Conservation (phyloP, 2,797 vertebrate genomes). For the Linurgus olivaceus region DNA sequence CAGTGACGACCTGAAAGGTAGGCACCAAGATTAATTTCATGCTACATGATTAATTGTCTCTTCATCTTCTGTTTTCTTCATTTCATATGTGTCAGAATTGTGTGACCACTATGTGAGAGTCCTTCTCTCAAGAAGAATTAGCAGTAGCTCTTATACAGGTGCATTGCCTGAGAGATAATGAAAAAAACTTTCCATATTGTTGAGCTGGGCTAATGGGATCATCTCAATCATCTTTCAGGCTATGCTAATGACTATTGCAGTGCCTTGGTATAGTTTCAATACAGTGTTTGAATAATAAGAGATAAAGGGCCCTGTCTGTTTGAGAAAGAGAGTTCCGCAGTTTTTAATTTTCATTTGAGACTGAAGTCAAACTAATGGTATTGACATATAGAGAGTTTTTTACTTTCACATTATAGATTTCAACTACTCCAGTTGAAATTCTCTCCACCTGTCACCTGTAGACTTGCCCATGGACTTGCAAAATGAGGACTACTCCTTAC, state of each 20-base stretch:
- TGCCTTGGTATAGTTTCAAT: not conserved
- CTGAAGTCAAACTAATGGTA: not conserved
- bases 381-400: not conserved
- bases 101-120: not conserved
- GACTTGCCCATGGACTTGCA: not conserved
- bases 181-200: not conserved
- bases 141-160: not conserved
- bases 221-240: not conserved
- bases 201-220: not conserved
- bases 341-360: not conserved
- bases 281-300: not conserved
- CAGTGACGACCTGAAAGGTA: constrained; percentile 94
- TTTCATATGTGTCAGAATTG: not conserved
- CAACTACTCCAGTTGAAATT: not conserved
- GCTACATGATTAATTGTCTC: not conserved
- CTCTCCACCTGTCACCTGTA: not conserved
- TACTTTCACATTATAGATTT: not conserved
- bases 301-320: not conserved
- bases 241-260: not conserved
- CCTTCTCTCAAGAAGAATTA: not conserved
- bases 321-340: not conserved
- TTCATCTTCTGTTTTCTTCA: not conserved
- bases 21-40: not conserved
- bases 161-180: not conserved
- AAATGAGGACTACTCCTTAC: not conserved